A percentile compares a stretch with the other conserved stretches of the same genome.
These are phyloP conservation scores for Drusus annulatus DNA, from an alignment of 1,140 invertebrate genomes.

Conservation along the genomic window DNA sequence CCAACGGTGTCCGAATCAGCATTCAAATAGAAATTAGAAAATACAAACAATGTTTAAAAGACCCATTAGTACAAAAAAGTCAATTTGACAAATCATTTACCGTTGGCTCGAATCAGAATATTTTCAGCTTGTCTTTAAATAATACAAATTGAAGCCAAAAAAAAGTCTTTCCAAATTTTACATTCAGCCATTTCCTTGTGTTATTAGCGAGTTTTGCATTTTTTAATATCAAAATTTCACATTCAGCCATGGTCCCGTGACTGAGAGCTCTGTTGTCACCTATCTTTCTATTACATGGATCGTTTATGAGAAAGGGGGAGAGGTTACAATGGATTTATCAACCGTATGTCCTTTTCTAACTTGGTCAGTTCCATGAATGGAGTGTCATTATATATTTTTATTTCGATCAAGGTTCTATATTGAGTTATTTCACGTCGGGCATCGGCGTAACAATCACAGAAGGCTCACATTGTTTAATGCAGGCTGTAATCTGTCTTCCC, in stretches of 20 bases:
- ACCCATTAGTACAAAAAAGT: slow-evolving; percentile 19
- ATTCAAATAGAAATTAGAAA: slow-evolving; percentile 15
- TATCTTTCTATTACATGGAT: too few relatives aligned
- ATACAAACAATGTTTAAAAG: slow-evolving; percentile 10
- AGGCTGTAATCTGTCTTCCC: slow-evolving; percentile 7
- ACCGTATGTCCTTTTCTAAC: too few relatives aligned
- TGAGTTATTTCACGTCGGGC: slow-evolving; percentile 7
- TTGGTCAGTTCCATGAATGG: too few relatives aligned
- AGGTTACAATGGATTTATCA: too few relatives aligned
- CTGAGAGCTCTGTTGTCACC: not conserved
- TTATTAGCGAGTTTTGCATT: not conserved
- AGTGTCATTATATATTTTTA: too few relatives aligned
- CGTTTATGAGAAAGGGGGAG: too few relatives aligned
- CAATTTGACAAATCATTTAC: slow-evolving; percentile 11
- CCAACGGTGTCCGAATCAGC: slow-evolving; percentile 7
- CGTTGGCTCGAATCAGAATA: not conserved
- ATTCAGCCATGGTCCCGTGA: not conserved
- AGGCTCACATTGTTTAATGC: slow-evolving; percentile 11
- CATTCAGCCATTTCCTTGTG: too few relatives aligned
- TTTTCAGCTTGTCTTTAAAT: not conserved
- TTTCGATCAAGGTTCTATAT: not conserved
- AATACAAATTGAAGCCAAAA: not conserved
- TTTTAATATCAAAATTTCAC: not conserved
- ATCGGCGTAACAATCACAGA: slow-evolving; percentile 3
- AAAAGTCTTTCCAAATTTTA: too few relatives aligned